Evolutionary conservation across 2,113 vertebrate genomes (phyloP).

Genomic region (Dicerorhinus sumatrensis): DNA sequence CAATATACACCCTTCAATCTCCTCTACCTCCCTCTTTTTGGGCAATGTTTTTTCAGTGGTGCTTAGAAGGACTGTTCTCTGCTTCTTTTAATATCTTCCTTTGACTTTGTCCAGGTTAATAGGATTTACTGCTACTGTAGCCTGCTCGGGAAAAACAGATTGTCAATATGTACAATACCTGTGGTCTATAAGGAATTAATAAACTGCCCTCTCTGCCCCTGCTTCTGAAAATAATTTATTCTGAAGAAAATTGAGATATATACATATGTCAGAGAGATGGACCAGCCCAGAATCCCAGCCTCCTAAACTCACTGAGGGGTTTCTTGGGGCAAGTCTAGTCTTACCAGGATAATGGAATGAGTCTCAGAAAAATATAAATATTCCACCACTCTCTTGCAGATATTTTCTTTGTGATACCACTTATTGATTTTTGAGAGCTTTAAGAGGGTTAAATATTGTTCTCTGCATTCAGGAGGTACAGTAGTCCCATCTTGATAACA

Average conservation of each 20-base stretch:
- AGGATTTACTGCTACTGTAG: slow-evolving; percentile 76
- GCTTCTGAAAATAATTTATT: slow-evolving; percentile 80
- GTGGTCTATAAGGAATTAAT: slow-evolving; percentile 73
- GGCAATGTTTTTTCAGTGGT: slow-evolving; percentile 45
- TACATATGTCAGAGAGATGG: background rate
- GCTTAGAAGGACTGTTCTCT: slow-evolving; percentile 55
- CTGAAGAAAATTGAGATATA: slow-evolving; percentile 73
- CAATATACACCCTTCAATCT: slow-evolving; percentile 60
- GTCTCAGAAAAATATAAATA: slow-evolving; percentile 55
- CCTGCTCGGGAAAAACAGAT: slow-evolving; percentile 68
- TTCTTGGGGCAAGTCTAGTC: background rate
- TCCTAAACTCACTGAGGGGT: background rate
- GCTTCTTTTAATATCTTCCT: slow-evolving; percentile 77
- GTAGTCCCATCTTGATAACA: background rate
- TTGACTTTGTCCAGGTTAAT: slow-evolving; percentile 84
- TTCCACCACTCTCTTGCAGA: slow-evolving; percentile 5
- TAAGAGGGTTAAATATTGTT: slow-evolving; percentile 60
- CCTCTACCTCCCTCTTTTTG: background rate
- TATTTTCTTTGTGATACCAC: slow-evolving; percentile 20
- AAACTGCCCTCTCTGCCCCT: slow-evolving; percentile 67
- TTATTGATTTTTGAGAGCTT: slow-evolving; percentile 53
- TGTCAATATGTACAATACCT: slow-evolving; percentile 74
- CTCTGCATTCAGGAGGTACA: background rate
- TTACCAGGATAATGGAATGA: background rate
- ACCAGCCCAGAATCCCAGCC: background rate